phyloP scores from a whole-genome alignment of 2,888 invertebrate genomes.

The Tillus elongatus region DNA sequence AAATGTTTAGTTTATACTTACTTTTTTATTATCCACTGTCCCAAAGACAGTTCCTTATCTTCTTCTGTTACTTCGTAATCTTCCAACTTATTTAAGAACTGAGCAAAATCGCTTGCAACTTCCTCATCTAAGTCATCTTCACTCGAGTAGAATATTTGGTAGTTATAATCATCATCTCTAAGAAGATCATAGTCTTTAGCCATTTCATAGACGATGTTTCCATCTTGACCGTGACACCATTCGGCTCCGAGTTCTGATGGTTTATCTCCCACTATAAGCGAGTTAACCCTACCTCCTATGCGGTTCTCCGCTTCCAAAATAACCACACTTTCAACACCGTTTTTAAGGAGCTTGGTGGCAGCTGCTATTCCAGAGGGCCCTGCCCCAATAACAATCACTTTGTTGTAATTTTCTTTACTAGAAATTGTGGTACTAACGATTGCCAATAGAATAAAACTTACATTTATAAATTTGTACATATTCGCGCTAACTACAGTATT shows the following conservation, averaged over 20 bases:
- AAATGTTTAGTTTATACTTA: constrained; percentile 13
- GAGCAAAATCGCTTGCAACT: constrained; percentile 12
- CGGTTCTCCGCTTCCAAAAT: constrained; percentile 35
- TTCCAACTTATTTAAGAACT: constrained; percentile 17
- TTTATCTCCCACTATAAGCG: constrained; percentile 23
- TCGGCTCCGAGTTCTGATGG: constrained; percentile 27
- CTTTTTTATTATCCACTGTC: constrained; percentile 11
- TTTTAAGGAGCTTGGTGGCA: constrained; percentile 43
- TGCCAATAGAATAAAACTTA: too few species aligned
- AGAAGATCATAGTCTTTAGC: constrained; percentile 22
- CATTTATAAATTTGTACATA: too few species aligned
- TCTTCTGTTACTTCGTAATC: constrained; percentile 12
- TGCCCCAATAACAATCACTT: constrained; percentile 46
- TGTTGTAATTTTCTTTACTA: too few species aligned
- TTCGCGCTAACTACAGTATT: too few species aligned
- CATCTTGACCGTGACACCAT: constrained; percentile 28
- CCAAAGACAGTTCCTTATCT: constrained; percentile 9
- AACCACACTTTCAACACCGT: constrained; percentile 40
- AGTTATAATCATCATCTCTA: too few species aligned
- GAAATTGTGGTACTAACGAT: too few species aligned
- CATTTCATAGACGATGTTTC: constrained; percentile 26
- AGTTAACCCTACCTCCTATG: constrained; percentile 26
- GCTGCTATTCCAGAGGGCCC: constrained; percentile 51
- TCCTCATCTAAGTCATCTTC: constrained; percentile 22
- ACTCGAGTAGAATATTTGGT: constrained; percentile 43